Percentiles rank a stretch among this genome's conserved stretches.
phyloP scores from a whole-genome alignment of 2,888 invertebrate genomes.

The Eupeodes luniger region DNA sequence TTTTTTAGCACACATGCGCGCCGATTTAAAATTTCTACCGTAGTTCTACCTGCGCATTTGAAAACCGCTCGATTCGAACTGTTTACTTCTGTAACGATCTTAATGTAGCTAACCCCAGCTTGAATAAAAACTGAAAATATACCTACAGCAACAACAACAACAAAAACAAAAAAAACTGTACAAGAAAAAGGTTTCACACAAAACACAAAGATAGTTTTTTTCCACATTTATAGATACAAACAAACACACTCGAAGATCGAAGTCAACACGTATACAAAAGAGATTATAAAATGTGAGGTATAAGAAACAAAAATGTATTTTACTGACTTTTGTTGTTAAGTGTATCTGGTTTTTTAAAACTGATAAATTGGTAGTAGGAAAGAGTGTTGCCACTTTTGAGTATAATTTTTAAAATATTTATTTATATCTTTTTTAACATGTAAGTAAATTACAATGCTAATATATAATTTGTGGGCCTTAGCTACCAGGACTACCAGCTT shows the following conservation, averaged over 20 bases:
- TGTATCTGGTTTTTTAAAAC: conserved; percentile 33
- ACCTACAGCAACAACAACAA: not conserved
- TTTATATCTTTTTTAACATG: no score
- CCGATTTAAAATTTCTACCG: conserved; percentile 42
- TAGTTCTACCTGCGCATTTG: conserved; percentile 71
- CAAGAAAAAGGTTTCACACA: conserved; percentile 48
- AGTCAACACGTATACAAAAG: not conserved
- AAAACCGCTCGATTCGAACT: conserved; percentile 73
- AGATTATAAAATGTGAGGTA: not conserved
- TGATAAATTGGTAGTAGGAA: conserved; percentile 25
- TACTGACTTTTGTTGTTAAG: conserved; percentile 19
- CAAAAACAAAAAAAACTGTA: conserved; percentile 2
- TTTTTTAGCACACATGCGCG: conserved; percentile 52
- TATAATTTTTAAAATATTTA: no score
- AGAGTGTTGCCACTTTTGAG: conserved; percentile 44
- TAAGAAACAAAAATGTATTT: conserved; percentile 8
- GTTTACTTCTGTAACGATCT: conserved; percentile 69
- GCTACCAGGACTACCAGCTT: no score
- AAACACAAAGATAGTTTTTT: conserved; percentile 58
- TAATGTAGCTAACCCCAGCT: conserved; percentile 64
- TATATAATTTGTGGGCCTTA: no score
- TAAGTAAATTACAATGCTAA: no score
- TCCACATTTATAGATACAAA: not conserved
- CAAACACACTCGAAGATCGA: not conserved
- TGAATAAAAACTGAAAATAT: conserved; percentile 29